Base-by-base conservation (phyloP, 2,888 invertebrate species). In the Troides helena region DNA sequence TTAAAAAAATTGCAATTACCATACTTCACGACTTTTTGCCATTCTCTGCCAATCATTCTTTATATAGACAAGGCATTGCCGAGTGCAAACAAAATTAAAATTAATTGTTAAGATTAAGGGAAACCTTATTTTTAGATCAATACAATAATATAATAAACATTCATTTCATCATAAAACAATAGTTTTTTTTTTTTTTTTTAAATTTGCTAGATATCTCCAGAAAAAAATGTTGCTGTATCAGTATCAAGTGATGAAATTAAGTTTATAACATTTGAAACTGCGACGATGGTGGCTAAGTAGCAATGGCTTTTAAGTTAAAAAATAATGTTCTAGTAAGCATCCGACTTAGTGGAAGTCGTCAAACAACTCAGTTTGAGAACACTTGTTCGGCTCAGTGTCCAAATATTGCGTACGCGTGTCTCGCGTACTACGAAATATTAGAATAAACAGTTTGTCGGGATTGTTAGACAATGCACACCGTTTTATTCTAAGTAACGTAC, bases 271-370 rank as follows among this genome's bases (percentile, higher is more conserved):
- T n/a, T 64, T 53, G 4, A 64, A 60, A 58, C 36, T 30, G 30
- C 30, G 30, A 23, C 56, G 50, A 18, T 30, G 56, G 53, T 18
- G 18, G 36, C n/a, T 59, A 66, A 66, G 57, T 53, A 46, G 62
- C 57, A 66, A 69, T 62, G 62, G 69, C 43, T 68, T 67, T 68
- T 71, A 18, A 60, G n/a, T 53, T 36, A 18, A 59, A 60, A 67
- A 67, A 43, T 60, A 57, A 64, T 60, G 21, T 61, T 64, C 60
- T 62, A 68, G 70, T 60, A 62, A 71, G 61, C 60, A 64, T 67
- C n/a, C 56, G 61, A 56, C 62, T 71, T 71, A 65, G 67, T 67
- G 70, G 67, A 71, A 71, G 70, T 71, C 61, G 70, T 71, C 70
- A 67, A 71, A 68, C 70, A 50, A 68, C 58, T 71, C 60, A 21